Evolutionary conservation across 2,113 vertebrate genomes (phyloP), one percentile per base, ranked within the genome.

Genomic region (Ibidorhyncha struthersii): DNA sequence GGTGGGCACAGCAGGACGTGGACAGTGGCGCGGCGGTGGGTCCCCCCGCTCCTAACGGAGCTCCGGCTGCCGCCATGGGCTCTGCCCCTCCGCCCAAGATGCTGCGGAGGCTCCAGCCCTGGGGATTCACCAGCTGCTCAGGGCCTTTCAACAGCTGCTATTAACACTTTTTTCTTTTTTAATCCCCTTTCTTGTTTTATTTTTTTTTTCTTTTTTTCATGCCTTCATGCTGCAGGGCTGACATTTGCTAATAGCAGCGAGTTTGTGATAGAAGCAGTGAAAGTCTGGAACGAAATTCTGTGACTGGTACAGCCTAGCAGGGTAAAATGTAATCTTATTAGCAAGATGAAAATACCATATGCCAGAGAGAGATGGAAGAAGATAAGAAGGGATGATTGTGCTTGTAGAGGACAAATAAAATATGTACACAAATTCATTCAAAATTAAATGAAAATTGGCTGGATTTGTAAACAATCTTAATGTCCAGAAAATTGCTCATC

Each of bases 301-400:
- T 47, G 80, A 9, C 25, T 76, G 43, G 69, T 84, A 11, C 59
- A 85, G 91, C 76, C 73, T 71, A 29, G 86, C 52, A 79, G 66
- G 38, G 78, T 49, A 93, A 76, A 77, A 90, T 58, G 66, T 72
- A 80, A 93, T 62, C 87, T 88, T 43, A 12, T 93, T 93, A 82
- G 66, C 45, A 61, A 85, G 53, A 88, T 90, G 87, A 80, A 94
- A 93, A 77, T 76, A 61, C 82, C 71, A 49, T 80, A 82, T 87
- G 90, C 88, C 71, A 59, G 74, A 50, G 58, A 77, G 84, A 87
- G 73, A 87, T 56, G 87, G 81, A 67, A 34, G 50, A 40, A 76
- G 81, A 93, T 94, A 84, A 87, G 78, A 87, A 91, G 49, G 90
- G 49, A 88, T 91, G 90, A 65, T 66, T 77, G 58, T 82, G 82